Base-by-base conservation (phyloP, 2,797 vertebrate species). In the Phrynocephalus guinanensis region DNA sequence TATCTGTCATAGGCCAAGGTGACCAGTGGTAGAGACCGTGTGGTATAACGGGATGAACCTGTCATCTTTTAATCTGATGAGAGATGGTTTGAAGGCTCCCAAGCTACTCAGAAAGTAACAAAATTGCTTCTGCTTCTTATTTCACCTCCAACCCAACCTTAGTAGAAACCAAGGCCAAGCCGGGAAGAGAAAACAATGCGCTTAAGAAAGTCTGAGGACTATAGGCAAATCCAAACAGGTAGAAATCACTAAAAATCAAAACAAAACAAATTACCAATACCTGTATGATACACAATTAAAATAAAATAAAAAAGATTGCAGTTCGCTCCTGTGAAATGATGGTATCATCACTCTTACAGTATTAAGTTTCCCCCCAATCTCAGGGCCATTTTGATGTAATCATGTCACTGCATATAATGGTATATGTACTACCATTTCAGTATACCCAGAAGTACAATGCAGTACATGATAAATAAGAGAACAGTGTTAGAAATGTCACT, bases 271-370 rank as follows among this genome's bases (percentile, higher is more conserved):
- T 78, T 72, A 6, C 20, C 30, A 71, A 22, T 50, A 28, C 30
- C 24, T 33, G 16, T 5, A 63, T 6, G 22, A 3, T 50, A 78
- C 10, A 18, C 11, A 78, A 38, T 16, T 1, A 30, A 28, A 85
- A 60, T 44, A 15, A 15, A 18, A 33, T 2, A 18, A 87, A 22
- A 72, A 44, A 44, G 3, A 44, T 44, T 22, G 22, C 13, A 63
- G 7, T 18, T n/a, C 10, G 28, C 1, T 44, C 33, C 24, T 63
- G 22, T 22, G 50, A 85, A 66, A 33, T 1, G 0, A 63, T 79
- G 0, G 56, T 5, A 1, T 1, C 15, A 0, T 0, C 75, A 63
- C 30, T 38, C 7, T 22, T 33, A 44, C 38, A 44, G 38, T 44
- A 33, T 63, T n/a, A 20, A 80, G 79, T 24, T 26, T 20, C 2